A percentile compares a stretch with the other conserved stretches of the same genome.
phyloP scores from a whole-genome alignment of 2,113 vertebrate species.

The Pseudorasbora parva region DNA sequence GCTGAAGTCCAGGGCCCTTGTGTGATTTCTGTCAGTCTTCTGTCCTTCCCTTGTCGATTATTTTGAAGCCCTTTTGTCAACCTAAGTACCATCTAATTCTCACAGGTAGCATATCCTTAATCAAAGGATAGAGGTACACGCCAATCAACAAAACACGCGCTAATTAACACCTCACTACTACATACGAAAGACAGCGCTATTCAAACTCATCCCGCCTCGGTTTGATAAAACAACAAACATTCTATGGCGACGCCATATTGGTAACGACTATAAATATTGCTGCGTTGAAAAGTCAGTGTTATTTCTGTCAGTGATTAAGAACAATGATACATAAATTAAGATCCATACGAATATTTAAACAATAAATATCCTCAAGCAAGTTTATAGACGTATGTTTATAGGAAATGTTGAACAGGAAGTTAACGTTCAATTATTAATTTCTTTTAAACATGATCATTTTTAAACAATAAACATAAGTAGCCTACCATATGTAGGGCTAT shows the following conservation, averaged over 20 bases:
- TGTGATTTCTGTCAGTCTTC: conserved; percentile 78
- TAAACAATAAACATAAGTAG: too few relatives aligned
- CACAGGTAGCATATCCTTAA: conserved; percentile 74
- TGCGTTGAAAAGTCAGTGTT: conserved; percentile 16
- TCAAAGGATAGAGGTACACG: conserved; percentile 71
- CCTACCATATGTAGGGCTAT: too few relatives aligned
- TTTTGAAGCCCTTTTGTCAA: conserved; percentile 67
- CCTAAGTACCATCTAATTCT: conserved; percentile 63
- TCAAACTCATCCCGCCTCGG: conserved; percentile 71
- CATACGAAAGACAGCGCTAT: conserved; percentile 74
- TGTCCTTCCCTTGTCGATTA: conserved; percentile 73
- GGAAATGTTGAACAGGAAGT: too few relatives aligned
- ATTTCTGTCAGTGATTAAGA: not conserved
- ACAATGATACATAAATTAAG: not conserved
- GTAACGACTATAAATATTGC: conserved; percentile 21
- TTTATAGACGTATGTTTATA: too few relatives aligned
- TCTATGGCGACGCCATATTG: not conserved
- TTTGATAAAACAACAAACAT: conserved; percentile 68
- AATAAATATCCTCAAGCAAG: too few relatives aligned
- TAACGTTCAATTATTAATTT: too few relatives aligned
- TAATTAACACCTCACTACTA: conserved; percentile 78
- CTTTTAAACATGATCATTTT: too few relatives aligned
- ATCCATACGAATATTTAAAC: too few relatives aligned
- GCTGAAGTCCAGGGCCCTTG: conserved; percentile 65
- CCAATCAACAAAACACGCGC: conserved; percentile 79